Evolutionary conservation across 2,888 invertebrate species (phyloP), one percentile per base, ranked within the genome.

Genomic region (Drosophila planitibia): DNA sequence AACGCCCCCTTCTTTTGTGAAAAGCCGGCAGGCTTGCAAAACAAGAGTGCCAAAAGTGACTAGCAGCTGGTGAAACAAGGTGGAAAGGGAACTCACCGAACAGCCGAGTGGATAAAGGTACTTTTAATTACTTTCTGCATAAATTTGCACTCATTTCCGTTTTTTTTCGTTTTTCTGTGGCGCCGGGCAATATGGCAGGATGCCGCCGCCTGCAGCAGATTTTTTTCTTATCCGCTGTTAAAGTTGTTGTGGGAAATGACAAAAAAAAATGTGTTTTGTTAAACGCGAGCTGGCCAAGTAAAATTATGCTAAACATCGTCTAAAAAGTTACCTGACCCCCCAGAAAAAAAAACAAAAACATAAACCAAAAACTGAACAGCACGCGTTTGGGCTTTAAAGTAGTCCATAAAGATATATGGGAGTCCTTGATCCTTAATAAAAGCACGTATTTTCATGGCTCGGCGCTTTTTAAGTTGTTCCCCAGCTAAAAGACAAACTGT

Each of bases 41-140:
- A 32, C 25, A 39, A 55, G 19, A 63, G 63, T 39, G 30, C 22
- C 30, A 44, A 51, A 67, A 54, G 58, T 57, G 52, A 41, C 49
- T 10, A 58, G 28, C 54, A 49, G 63, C 51, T 65, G 41, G 22
- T 22, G 16, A 4, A 22, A 51, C 47, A n/a, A 12, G 53, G 22
- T 52, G 60, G 64, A 52, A 70, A 78, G 32, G 44, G 6, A 10
- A 58, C 47, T 4, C 25, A 22, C 10, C 74, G 63, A 59, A 81
- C 71, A 69, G 83, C 53, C 73, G 71, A 47, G 73, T 70, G 16
- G 47, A 77, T 79, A 83, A 77, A 76, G 82, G 81, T 70, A 76
- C 86, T 85, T 85, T 85, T 85, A 85, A 85, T 85, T 85, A 85
- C 86, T 89, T 85, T 81, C 77, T 83, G 89, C 85, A 85, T 85